Evolutionary conservation across 1,140 invertebrate species (phyloP).

Genomic region (Ips typographus): DNA sequence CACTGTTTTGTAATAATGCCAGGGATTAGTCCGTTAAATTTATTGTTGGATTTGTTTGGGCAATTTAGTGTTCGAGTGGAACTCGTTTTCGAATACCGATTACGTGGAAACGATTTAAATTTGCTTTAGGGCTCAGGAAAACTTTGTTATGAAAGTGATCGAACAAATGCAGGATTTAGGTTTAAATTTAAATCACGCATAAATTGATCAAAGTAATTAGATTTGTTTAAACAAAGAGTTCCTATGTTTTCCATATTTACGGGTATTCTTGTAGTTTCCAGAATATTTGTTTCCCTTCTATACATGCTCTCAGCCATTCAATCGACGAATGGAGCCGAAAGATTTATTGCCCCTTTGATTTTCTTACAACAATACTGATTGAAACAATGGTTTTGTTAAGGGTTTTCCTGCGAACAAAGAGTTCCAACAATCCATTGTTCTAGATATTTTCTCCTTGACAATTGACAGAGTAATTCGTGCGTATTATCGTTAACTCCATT

Average conservation of each 20-base stretch:
- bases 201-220: no score
- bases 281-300: no score
- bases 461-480: constrained; percentile 17
- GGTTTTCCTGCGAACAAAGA: constrained; percentile 26
- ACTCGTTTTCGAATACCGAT: constrained; percentile 18
- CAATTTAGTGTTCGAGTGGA: constrained; percentile 32
- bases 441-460: constrained; percentile 25
- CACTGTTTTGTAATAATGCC: constrained; percentile 34
- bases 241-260: no score
- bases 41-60: constrained; percentile 35
- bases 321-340: constrained; percentile 30
- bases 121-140: constrained; percentile 6
- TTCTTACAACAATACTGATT: constrained; percentile 34
- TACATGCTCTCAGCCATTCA: not conserved
- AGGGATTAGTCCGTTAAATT: constrained; percentile 32
- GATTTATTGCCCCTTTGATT: constrained; percentile 35
- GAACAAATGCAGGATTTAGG: no score
- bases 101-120: constrained; percentile 11
- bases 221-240: no score
- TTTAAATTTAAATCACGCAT: no score
- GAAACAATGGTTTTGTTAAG: constrained; percentile 35
- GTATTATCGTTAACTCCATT: constrained; percentile 20
- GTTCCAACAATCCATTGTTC: constrained; percentile 14
- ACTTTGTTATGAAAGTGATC: not conserved
- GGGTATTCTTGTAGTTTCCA: no score